Base-by-base conservation (phyloP, 2,888 invertebrate genomes). In the Coecobrya sp. region DNA sequence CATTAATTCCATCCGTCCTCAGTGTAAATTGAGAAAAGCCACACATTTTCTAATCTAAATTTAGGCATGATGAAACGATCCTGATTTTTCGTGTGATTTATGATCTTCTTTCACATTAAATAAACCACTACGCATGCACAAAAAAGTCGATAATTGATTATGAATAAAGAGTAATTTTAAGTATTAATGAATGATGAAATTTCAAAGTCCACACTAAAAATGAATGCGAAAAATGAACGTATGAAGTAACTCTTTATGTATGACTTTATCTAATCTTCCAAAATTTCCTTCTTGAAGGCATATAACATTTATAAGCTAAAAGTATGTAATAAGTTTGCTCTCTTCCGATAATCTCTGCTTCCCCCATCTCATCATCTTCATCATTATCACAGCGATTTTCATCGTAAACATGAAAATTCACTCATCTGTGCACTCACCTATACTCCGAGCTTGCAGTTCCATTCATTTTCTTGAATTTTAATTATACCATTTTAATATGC, bases 61-160 rank as follows among this genome's bases (percentile, higher is more conserved):
- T 84, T 89, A 84, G 70, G 3, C 42, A 89, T 89, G 89, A 89
- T 89, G 82, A 89, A 81, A 89, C 55, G 70, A 49, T 22, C 30
- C 11, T 76, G 62, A 55, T 87, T 73, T 59, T 62, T 73, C n/a
- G 73, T 73, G 86, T 76, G 86, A 87, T 87, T 87, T 87, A 87
- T 45, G 86, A 13, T 52, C 68, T 49, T 36, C n/a, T 36, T 62
- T 36, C 55, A n/a, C 82, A 59, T 82, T 22, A 36, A 36, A 82
- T 22, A 82, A 81, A 19, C 36, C n/a, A 59, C 30, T 25, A 25
- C 82, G 25, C 27, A 68, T 45, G 62, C 76, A 68, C 16, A 68
- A 82, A 27, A 81, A 11, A 52, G 49, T 0, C 0, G 55, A 30
- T 59, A n/a, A 36, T 36, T 27, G 19, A 36, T 25, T 59, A 0